phyloP scores from a whole-genome alignment of 2,888 invertebrate genomes.

The Campaea margaritaria region DNA sequence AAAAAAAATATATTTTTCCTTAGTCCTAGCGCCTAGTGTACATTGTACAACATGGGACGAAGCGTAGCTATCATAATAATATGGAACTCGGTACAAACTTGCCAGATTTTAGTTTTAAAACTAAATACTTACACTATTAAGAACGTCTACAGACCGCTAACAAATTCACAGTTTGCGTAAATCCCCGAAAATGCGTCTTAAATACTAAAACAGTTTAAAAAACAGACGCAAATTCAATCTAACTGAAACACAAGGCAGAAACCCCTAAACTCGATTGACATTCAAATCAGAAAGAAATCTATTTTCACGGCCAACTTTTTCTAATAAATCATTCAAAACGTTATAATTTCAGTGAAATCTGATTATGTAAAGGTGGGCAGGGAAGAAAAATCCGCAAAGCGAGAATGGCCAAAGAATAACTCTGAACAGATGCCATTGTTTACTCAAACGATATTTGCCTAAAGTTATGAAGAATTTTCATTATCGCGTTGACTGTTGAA shows the following conservation, averaged over 20 bases:
- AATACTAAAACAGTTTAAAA: constrained; percentile 14
- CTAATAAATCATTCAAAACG: constrained; percentile 73
- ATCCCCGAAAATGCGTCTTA: constrained; percentile 19
- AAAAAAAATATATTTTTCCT: no score
- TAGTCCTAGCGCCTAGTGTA: no score
- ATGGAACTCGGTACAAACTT: no score
- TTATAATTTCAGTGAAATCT: constrained; percentile 73
- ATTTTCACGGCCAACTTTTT: constrained; percentile 62
- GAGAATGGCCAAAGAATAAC: constrained; percentile 43
- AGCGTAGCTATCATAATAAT: no score
- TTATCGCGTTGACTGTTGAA: no score
- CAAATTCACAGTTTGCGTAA: no score
- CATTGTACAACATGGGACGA: no score
- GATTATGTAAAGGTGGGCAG: constrained; percentile 65
- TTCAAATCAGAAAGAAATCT: constrained; percentile 51
- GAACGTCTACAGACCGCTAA: no score
- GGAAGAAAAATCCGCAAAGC: constrained; percentile 47
- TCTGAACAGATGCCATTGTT: constrained; percentile 29
- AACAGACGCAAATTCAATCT: constrained; percentile 34
- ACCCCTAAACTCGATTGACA: constrained; percentile 47
- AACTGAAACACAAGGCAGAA: constrained; percentile 30
- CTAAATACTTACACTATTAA: no score
- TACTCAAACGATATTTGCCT: not conserved
- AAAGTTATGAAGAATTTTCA: not conserved
- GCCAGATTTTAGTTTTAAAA: no score